phyloP scores from a whole-genome alignment of 2,113 vertebrate species.

The Lepus timidus region DNA sequence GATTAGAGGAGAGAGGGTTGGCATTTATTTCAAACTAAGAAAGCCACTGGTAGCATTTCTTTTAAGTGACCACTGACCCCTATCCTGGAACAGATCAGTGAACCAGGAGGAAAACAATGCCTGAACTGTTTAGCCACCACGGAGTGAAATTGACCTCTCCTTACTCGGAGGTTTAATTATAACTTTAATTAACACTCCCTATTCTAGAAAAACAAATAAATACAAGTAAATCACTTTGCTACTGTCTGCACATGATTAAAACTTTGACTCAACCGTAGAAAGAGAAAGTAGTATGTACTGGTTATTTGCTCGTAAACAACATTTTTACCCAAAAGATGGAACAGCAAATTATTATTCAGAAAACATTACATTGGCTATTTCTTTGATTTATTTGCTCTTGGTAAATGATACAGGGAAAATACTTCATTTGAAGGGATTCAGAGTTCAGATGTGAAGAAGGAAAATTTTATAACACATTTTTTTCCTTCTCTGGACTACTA shows the following conservation, averaged over 20 bases:
- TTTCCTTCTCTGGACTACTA: background rate
- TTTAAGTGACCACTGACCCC: background rate
- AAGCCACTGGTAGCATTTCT: background rate
- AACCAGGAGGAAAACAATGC: background rate
- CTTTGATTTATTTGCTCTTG: constrained; percentile 15
- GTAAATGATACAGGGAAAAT: constrained; percentile 24
- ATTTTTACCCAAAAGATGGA: constrained; percentile 8
- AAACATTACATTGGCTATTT: background rate
- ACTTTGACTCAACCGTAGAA: background rate
- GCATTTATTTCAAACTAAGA: background rate
- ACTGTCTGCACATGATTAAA: constrained; percentile 9
- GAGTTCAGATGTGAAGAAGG: background rate
- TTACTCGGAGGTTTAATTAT: constrained; percentile 29
- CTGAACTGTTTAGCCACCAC: background rate
- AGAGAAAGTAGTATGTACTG: background rate
- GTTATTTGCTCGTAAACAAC: background rate
- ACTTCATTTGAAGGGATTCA: background rate
- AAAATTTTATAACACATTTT: background rate
- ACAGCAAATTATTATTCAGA: background rate
- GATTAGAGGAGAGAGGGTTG: background rate
- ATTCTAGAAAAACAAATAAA: background rate
- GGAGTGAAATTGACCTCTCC: background rate
- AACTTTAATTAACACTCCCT: constrained; percentile 31
- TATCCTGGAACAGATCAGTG: background rate
- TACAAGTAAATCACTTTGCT: background rate